phyloP scores from a whole-genome alignment of 2,888 invertebrate species.

The Troglohyphantes excavatus region DNA sequence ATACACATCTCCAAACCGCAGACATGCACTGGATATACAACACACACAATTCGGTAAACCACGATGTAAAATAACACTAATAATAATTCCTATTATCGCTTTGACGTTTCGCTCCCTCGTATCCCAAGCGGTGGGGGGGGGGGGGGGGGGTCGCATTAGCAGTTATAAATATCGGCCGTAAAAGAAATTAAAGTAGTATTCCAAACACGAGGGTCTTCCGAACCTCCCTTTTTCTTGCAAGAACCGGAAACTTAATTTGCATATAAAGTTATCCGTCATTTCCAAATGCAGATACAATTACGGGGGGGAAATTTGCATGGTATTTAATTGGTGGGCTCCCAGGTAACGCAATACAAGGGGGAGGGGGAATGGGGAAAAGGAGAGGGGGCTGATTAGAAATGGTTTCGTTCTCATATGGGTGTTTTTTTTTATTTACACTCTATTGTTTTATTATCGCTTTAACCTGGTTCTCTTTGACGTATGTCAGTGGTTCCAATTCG shows the following conservation, averaged over 20 bases:
- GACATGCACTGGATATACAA: background rate
- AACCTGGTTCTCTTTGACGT: too few relatives aligned
- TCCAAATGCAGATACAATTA: conserved; percentile 78
- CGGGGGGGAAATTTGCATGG: conserved; percentile 72
- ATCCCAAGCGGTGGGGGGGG: conserved; percentile 40
- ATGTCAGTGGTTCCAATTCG: too few relatives aligned
- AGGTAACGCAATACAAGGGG: conserved; percentile 31
- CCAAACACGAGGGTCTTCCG: conserved; percentile 60
- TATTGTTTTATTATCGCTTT: too few relatives aligned
- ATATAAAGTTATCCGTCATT: conserved; percentile 78
- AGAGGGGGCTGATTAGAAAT: conserved; percentile 27
- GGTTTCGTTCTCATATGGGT: background rate
- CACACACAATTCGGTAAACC: conserved; percentile 27
- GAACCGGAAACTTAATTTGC: conserved; percentile 78
- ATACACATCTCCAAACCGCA: background rate
- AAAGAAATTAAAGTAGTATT: conserved; percentile 77
- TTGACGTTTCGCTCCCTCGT: conserved; percentile 57
- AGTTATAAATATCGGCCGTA: conserved; percentile 60
- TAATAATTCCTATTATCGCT: conserved; percentile 72
- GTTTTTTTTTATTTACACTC: background rate
- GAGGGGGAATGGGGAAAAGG: background rate
- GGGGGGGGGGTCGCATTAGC: conserved; percentile 9
- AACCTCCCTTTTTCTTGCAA: conserved; percentile 50
- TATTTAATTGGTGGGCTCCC: conserved; percentile 65
- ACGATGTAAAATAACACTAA: conserved; percentile 46